Base-by-base conservation (phyloP, 2,797 vertebrate species). In the Clamator glandarius region DNA sequence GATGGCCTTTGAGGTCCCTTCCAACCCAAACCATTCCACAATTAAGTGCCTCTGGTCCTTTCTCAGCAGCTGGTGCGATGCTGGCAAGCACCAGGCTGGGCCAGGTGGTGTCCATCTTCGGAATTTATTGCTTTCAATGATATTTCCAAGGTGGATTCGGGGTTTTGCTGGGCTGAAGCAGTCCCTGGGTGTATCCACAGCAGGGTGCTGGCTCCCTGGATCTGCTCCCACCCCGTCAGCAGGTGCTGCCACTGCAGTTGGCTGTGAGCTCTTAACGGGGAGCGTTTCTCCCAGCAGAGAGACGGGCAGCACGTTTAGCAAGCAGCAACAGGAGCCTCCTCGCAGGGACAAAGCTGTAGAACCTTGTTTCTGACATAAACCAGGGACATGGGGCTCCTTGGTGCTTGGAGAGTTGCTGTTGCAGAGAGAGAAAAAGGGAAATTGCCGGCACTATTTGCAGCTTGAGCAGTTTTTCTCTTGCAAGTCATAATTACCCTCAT, bases 401-500 rank as follows among this genome's bases (percentile, higher is more conserved):
- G 50, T 48, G 42, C 66, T 67, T 59, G 1, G 5, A 24, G 62
- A 68, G 67, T 62, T 31, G 15, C 33, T 35, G 64, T 4, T 33
- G 70, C 55, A 36, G 42, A 7, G 48, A 29, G 41, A 44, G 54
- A n/a, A 35, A 54, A 31, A 29, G 42, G 11, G 44, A 62, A 77
- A 64, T 21, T 68, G 77, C 77, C 15, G 68, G 62, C 13, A 12
- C 52, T 44, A 1, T 58, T 82, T 89, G 81, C 81, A 89, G 76
- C 85, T 29, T 29, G 67, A 86, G 72, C 9, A 1, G 70, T 62
- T 89, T 81, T 74, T 46, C 72, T 78, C 72, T 91, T 29, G 62
- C 55, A 39, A 77, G 55, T 66, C 68, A 9, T 72, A 84, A 80
- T 92, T 92, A 62, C 64, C 48, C 68, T 86, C 87, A 52, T 90